Percentiles rank a stretch among this genome's conserved stretches.
phyloP scores from a whole-genome alignment of 1,140 invertebrate genomes.

The Drosophila nebulosa region DNA sequence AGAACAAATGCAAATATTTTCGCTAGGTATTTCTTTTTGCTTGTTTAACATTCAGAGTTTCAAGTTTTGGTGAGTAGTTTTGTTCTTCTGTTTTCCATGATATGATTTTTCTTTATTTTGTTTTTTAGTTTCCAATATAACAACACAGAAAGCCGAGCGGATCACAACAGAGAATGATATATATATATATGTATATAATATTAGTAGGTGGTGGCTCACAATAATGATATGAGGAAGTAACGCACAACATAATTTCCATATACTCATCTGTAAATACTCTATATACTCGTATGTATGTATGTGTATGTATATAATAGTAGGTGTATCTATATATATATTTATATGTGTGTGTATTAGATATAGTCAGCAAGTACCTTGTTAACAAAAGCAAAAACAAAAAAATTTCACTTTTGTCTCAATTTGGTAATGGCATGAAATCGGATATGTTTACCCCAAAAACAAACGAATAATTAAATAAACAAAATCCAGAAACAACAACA shows the following conservation, averaged over 20 bases:
- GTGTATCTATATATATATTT: background rate
- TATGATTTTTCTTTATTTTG: slow-evolving; percentile 26
- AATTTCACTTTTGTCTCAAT: slow-evolving; percentile 43
- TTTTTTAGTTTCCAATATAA: slow-evolving; percentile 22
- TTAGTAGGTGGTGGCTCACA: slow-evolving; percentile 51
- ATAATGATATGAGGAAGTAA: slow-evolving; percentile 34
- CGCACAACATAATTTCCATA: slow-evolving; percentile 3
- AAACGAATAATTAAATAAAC: slow-evolving; percentile 6
- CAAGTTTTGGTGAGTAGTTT: background rate
- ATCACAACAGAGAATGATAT: slow-evolving; percentile 48
- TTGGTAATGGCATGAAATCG: slow-evolving; percentile 40
- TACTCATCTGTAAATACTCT: slow-evolving; percentile 5
- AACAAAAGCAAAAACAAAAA: background rate
- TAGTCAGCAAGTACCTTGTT: slow-evolving; percentile 56
- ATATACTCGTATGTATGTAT: slow-evolving; percentile 10
- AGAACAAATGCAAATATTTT: slow-evolving; percentile 16
- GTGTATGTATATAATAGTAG: slow-evolving; percentile 13
- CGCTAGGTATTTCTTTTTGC: background rate
- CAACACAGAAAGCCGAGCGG: slow-evolving; percentile 63
- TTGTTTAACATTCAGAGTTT: slow-evolving; percentile 35
- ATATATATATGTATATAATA: slow-evolving; percentile 9
- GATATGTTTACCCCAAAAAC: slow-evolving; percentile 42
- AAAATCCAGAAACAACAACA: background rate
- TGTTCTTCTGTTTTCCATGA: slow-evolving; percentile 29
- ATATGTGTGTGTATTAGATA: slow-evolving; percentile 29